A percentile compares a stretch with the other conserved stretches of the same genome.
Evolutionary conservation across 2,113 vertebrate species (phyloP).

Genomic region (Phalacrocorax brasilianus): DNA sequence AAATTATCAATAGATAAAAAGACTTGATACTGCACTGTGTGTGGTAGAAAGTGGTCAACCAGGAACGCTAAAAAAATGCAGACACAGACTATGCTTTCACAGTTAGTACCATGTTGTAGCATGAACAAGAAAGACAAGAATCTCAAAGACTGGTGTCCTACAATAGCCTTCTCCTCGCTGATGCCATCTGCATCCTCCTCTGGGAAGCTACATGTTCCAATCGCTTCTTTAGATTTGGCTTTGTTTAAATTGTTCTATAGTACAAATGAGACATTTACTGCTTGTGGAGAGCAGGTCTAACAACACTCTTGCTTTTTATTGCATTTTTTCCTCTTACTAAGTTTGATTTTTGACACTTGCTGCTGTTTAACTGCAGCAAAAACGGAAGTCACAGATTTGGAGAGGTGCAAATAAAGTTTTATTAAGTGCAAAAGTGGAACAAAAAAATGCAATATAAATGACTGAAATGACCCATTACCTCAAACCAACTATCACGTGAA

Average conservation of each 20-base stretch:
- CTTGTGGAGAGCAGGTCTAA: neutral
- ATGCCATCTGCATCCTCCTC: neutral
- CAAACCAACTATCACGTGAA: neutral
- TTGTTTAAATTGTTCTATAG: neutral
- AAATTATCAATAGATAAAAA: neutral
- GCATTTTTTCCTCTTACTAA: neutral
- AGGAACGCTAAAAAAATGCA: neutral
- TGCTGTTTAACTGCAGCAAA: neutral
- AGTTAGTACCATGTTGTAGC: neutral
- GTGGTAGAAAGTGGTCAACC: neutral
- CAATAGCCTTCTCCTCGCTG: neutral
- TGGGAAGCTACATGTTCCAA: neutral
- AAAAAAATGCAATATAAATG: neutral
- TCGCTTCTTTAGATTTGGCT: neutral
- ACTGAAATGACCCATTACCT: neutral
- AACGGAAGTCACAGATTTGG: neutral
- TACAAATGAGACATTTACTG: neutral
- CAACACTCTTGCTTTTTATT: neutral
- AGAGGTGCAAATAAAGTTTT: neutral
- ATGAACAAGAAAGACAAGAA: neutral
- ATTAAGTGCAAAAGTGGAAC: neutral
- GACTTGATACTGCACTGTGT: neutral
- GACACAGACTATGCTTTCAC: neutral
- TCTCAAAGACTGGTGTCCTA: neutral
- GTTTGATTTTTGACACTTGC: neutral